Evolutionary conservation across 2,113 vertebrate species (phyloP), one percentile per base, ranked within the genome.

Genomic region (Tor tambroides): DNA sequence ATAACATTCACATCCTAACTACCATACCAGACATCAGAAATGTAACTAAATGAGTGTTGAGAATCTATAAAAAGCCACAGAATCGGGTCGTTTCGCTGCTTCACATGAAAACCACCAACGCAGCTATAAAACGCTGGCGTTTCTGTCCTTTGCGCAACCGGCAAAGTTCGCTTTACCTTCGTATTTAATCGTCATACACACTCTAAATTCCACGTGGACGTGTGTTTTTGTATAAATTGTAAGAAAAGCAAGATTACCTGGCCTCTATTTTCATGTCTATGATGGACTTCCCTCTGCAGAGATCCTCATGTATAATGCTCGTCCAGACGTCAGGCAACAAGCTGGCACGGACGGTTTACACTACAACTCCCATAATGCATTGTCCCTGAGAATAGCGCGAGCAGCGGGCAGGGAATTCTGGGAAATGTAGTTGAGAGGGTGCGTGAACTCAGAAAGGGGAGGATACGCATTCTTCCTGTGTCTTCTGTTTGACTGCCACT

Each of bases 181-280:
- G 14, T 7, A 28, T 15, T 56, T 65, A 38, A 9, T 21, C 49
- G 21, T 46, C 6, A 23, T 3, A 41, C 26, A 21, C 7, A 14
- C 23, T 56, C 12, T 26, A 6, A 63, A 14, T 17, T 5, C 35
- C 32, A 17, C 32, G n/a, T 54, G 17, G 14, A 12, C 12, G 12
- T 38, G 17, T 32, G 38, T 59, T 17, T 51, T 38, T 21, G 15
- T 38, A 26, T 3, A 49, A 32, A 17, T 23, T 3, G 3, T 46
- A 26, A 17, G 56, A 76, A 85, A 77, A 86, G 7, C 0, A 32
- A 54, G 77, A 81, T 89, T 96, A 95, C 95, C 95, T 94, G 95
- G 88, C 92, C 90, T 93, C 91, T 94, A 92, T 91, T 92, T 95
- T 94, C 93, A 96, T 93, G 92, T 95, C 91, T 94, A 92, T 84